Evolutionary conservation across 2,113 vertebrate species (phyloP).

Genomic region (Arenaria interpres): DNA sequence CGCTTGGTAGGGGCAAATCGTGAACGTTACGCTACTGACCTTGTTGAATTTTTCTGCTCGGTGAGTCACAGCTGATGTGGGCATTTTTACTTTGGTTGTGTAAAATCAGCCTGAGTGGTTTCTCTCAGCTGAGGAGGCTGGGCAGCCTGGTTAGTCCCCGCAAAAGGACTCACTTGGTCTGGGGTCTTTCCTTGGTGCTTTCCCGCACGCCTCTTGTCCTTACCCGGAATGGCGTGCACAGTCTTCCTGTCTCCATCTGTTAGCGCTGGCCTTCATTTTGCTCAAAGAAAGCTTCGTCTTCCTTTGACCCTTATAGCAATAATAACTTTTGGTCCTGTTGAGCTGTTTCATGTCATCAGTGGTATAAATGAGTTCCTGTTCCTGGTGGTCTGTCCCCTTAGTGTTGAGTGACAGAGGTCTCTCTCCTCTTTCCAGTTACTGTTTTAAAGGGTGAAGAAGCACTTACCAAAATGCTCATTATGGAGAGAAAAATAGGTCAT

Average conservation of each 20-base stretch:
- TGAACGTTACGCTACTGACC: fast-evolving
- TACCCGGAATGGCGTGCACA: not conserved
- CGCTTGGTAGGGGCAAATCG: not conserved
- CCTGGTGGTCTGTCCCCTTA: not conserved
- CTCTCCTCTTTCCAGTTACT: not conserved
- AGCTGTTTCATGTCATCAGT: not conserved
- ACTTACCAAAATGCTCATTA: not conserved
- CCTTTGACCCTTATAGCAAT: not conserved
- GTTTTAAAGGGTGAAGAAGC: not conserved
- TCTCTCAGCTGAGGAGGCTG: not conserved
- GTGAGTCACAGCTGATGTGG: not conserved
- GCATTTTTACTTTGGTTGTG: not conserved
- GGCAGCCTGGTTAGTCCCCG: not conserved
- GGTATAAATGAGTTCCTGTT: not conserved
- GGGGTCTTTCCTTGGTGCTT: not conserved
- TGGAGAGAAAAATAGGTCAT: not conserved
- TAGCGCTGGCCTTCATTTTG: not conserved
- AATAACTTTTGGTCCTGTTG: not conserved
- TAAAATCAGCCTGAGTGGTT: not conserved
- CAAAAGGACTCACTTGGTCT: not conserved
- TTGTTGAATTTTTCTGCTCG: not conserved
- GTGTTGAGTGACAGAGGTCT: not conserved
- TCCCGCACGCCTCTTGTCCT: not conserved
- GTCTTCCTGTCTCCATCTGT: not conserved
- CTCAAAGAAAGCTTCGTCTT: not conserved